These are phyloP conservation scores for Cantharis lateralis DNA, from an alignment of 2,888 invertebrate species.

Conservation along the genomic window DNA sequence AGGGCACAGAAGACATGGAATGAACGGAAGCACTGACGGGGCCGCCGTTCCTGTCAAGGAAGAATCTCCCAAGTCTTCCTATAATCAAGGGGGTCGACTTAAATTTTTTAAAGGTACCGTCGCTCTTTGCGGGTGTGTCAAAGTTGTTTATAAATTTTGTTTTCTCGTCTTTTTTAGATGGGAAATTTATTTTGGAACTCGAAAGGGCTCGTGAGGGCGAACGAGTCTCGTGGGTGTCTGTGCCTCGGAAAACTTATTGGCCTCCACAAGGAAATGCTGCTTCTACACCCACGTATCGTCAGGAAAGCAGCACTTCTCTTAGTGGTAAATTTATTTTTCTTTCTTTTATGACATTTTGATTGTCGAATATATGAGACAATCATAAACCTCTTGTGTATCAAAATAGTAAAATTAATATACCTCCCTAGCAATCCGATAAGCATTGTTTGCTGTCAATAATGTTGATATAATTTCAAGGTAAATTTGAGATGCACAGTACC, in stretches of 20 bases:
- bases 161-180: conserved; percentile 68
- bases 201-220: conserved; percentile 78
- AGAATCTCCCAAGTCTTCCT: conserved; percentile 54
- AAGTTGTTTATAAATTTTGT: neutral
- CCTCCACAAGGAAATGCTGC: conserved; percentile 74
- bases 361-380: neutral
- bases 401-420: neutral
- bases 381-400: neutral
- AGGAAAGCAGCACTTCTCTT: conserved; percentile 79
- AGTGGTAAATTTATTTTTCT: conserved; percentile 64
- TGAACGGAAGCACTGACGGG: conserved; percentile 70
- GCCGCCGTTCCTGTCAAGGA: conserved; percentile 60
- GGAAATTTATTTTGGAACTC: conserved; percentile 87
- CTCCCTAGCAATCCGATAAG: neutral
- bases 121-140: conserved; percentile 21
- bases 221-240: conserved; percentile 86
- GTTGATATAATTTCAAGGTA: neutral
- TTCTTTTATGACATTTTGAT: neutral
- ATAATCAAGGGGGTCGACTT: conserved; percentile 71
- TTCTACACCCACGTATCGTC: conserved; percentile 62
- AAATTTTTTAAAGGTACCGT: conserved; percentile 76
- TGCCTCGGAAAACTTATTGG: conserved; percentile 87
- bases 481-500: neutral
- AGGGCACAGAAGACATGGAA: conserved; percentile 73
- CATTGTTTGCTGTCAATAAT: neutral